Evolutionary conservation across 2,888 invertebrate genomes (phyloP).

Genomic region (Xestoiulus laeticollis): DNA sequence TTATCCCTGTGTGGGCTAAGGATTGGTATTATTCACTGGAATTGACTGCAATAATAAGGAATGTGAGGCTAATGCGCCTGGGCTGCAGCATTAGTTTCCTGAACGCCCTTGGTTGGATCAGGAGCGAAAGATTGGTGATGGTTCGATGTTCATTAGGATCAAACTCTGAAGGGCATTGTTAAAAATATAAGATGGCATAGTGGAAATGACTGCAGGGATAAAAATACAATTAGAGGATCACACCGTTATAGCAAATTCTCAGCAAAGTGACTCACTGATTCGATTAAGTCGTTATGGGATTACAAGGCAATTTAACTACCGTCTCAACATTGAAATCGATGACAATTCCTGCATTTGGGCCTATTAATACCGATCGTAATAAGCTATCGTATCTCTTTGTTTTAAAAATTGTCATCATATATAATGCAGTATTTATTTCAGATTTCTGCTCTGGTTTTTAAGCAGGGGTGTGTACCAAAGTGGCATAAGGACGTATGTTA

Average conservation of each 20-base stretch:
- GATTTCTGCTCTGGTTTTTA: no score
- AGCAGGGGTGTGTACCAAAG: no score
- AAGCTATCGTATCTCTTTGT: no score
- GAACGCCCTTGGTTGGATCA: background rate
- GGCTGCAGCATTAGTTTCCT: background rate
- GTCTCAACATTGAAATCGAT: background rate
- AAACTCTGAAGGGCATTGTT: background rate
- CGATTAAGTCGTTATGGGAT: background rate
- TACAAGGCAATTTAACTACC: background rate
- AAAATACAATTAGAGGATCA: background rate
- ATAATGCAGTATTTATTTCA: no score
- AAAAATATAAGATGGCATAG: background rate
- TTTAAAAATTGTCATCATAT: no score
- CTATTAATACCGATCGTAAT: background rate
- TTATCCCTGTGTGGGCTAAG: background rate
- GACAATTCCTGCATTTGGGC: background rate
- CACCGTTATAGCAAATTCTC: background rate
- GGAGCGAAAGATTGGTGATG: background rate
- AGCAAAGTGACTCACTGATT: background rate
- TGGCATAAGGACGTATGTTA: no score
- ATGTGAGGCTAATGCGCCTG: background rate
- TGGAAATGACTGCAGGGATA: background rate
- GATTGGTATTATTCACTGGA: background rate
- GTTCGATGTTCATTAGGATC: background rate
- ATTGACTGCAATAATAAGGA: constrained; percentile 24